Evolutionary conservation across 2,888 invertebrate species (phyloP).

Genomic region (Alentia gelatinosa): DNA sequence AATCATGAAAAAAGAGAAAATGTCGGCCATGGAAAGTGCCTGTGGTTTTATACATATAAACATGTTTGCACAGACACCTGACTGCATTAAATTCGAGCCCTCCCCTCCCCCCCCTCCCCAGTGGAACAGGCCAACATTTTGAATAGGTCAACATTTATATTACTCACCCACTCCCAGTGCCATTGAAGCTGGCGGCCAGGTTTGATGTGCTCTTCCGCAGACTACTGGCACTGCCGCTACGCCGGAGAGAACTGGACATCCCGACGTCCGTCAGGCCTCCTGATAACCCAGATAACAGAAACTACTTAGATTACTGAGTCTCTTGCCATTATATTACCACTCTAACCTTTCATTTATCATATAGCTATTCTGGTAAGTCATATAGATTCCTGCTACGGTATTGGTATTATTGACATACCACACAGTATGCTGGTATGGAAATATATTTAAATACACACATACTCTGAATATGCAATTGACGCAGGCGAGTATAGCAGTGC

Average conservation of each 20-base stretch:
- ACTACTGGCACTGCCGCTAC: constrained; percentile 40
- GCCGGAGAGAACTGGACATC: neutral
- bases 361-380: neutral
- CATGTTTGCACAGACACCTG: too few relatives aligned
- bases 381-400: neutral
- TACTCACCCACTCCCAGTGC: neutral
- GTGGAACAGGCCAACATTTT: too few relatives aligned
- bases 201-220: constrained; percentile 15
- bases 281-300: neutral
- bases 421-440: too few relatives aligned
- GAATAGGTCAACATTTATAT: too few relatives aligned
- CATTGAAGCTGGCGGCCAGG: constrained; percentile 41
- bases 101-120: too few relatives aligned
- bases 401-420: too few relatives aligned
- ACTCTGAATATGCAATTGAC: neutral
- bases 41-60: too few relatives aligned
- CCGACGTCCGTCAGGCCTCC: constrained; percentile 25
- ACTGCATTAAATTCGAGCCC: too few relatives aligned
- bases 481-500: too few relatives aligned
- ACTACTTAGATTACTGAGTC: neutral
- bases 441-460: neutral
- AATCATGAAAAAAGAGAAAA: too few relatives aligned
- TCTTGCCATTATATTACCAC: neutral
- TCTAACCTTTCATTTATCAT: neutral
- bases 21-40: too few relatives aligned